Evolutionary conservation across 2,888 invertebrate species (phyloP).

Genomic region (Plagiodera versicolora): DNA sequence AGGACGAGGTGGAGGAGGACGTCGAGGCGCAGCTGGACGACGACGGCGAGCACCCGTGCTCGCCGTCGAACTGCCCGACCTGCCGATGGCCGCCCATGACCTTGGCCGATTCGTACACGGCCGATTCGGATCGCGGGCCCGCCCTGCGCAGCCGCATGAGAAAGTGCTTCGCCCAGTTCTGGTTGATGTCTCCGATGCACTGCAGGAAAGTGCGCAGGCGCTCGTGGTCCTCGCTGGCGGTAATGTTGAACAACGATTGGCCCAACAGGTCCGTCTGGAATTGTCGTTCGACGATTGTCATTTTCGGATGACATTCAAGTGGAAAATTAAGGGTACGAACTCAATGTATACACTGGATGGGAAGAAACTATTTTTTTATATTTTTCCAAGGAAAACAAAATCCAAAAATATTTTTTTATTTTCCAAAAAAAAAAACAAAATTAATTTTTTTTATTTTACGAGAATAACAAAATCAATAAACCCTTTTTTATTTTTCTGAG

Average conservation of each 20-base stretch:
- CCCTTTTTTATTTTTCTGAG: too few relatives aligned
- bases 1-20: conserved; percentile 12
- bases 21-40: conserved; percentile 21
- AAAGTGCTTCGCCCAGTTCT: conserved; percentile 59
- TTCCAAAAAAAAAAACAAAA: too few relatives aligned
- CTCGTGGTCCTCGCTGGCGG: conserved; percentile 78
- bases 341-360: too few relatives aligned
- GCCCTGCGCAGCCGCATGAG: conserved; percentile 64
- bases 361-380: too few relatives aligned
- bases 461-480: too few relatives aligned
- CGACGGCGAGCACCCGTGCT: conserved; percentile 11
- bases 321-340: too few relatives aligned
- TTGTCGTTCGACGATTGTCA: too few relatives aligned
- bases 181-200: conserved; percentile 54
- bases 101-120: conserved; percentile 70
- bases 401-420: too few relatives aligned
- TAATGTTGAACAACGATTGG: conserved; percentile 78
- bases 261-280: conserved; percentile 82
- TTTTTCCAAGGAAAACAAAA: too few relatives aligned
- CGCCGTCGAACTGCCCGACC: conserved; percentile 11
- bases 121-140: conserved; percentile 71
- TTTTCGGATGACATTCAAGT: too few relatives aligned
- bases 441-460: too few relatives aligned
- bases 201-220: conserved; percentile 67
- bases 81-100: conserved; percentile 62